Base-by-base conservation (phyloP, 2,797 vertebrate genomes). In the Champsocephalus esox region DNA sequence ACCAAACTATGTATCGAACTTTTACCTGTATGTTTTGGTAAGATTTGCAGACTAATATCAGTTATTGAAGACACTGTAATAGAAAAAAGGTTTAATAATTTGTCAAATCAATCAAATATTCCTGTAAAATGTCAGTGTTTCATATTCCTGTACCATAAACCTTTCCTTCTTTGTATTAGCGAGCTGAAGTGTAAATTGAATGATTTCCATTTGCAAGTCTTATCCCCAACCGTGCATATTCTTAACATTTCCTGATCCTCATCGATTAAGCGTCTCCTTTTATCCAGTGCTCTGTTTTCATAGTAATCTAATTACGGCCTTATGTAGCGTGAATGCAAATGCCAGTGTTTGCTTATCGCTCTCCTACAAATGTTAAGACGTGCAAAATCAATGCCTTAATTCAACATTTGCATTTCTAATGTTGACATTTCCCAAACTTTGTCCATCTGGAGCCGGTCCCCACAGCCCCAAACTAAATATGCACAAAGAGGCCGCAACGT, bases 401-500 rank as follows among this genome's bases (percentile, higher is more conserved):
- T 91, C 83, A 90, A 92, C 88, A 92, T 93, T 93, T 91, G 90
- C 88, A 92, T 93, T 92, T 90, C 83, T 90, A 89, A 90, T 92
- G 81, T 86, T 89, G 89, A 78, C 90, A 87, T 92, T 89, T 90
- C 84, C 80, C 79, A 85, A 91, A 91, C 80, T 67, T 75, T 19
- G 66, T 73, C 63, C 82, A 88, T 73, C 85, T 60, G 3, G 88
- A 86, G 83, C 79, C 70, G 49, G 77, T 88, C 75, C 68, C 75
- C 28, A 11, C 28, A 70, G 77, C 62, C 79, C 61, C 60, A 71
- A 75, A 86, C 73, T 70, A 83, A 85, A 79, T 72, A 51, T 78
- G 78, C 70, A 73, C 74, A 51, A 44, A 72, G 52, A 75, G 65
- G 46, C 46, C 32, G 51, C 3, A 41, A 70, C 57, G 32, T 70